Conservation (phyloP, 2,888 invertebrate species). For the Apamea sordens region DNA sequence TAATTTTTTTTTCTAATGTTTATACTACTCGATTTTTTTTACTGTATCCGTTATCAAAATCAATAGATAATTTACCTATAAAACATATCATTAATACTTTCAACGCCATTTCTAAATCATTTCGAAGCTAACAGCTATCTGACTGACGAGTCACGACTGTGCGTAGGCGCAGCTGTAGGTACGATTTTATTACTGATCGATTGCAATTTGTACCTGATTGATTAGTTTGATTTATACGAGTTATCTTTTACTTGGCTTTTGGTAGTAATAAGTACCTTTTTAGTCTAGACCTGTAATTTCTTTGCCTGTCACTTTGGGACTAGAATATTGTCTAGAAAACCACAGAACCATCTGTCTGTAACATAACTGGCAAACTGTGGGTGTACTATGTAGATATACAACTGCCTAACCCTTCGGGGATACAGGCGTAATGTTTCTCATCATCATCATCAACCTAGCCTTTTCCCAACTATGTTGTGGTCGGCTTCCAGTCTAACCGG, state of each 20-base stretch:
- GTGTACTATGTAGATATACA: too few relatives aligned
- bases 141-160: slow-evolving; percentile 60
- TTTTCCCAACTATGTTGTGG: too few relatives aligned
- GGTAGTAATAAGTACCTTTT: neutral
- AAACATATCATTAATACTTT: slow-evolving; percentile 20
- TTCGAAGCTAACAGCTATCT: slow-evolving; percentile 47
- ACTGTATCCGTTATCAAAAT: neutral
- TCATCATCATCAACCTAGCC: too few relatives aligned
- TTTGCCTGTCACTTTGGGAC: neutral
- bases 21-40: neutral
- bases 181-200: slow-evolving; percentile 61
- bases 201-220: slow-evolving; percentile 63
- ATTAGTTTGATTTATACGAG: slow-evolving; percentile 46
- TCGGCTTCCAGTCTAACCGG: too few relatives aligned
- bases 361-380: too few relatives aligned
- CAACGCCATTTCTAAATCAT: slow-evolving; percentile 48
- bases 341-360: neutral
- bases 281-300: neutral
- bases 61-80: slow-evolving; percentile 5
- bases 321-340: slow-evolving; percentile 4
- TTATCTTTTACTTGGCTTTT: slow-evolving; percentile 17
- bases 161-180: slow-evolving; percentile 61
- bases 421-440: too few relatives aligned
- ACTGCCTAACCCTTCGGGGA: too few relatives aligned
- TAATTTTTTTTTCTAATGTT: too few relatives aligned